These are phyloP conservation scores for Hemaris fuciformis DNA, from an alignment of 2,888 invertebrate genomes.

Conservation along the genomic window DNA sequence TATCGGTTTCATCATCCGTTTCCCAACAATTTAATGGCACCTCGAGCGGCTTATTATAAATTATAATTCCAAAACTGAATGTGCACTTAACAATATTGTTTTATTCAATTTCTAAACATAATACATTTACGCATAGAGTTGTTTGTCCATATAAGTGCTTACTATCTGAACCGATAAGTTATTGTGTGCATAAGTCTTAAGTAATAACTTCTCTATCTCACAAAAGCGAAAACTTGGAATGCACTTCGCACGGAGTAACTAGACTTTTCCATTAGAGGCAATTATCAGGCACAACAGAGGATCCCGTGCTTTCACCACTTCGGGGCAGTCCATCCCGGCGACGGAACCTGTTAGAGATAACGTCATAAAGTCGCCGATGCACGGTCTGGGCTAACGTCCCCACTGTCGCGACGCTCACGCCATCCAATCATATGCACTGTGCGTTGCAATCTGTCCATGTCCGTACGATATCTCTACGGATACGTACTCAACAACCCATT, in stretches of 20 bases:
- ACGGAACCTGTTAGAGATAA: conserved; percentile 79
- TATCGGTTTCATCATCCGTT: not conserved
- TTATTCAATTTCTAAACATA: not conserved
- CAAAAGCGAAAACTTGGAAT: conserved; percentile 76
- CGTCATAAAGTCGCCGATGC: conserved; percentile 79
- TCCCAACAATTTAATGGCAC: not conserved
- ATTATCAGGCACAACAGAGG: conserved; percentile 77
- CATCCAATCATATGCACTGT: conserved; percentile 31
- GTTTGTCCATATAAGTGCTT: conserved; percentile 2
- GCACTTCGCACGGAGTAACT: conserved; percentile 75
- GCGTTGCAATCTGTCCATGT: conserved; percentile 25
- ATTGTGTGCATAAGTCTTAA: conserved; percentile 53
- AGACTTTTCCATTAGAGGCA: conserved; percentile 81
- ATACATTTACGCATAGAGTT: not conserved
- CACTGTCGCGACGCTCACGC: conserved; percentile 70
- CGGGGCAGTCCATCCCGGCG: conserved; percentile 55
- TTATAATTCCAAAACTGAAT: not conserved
- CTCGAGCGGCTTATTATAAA: not conserved
- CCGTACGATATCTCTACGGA: conserved; percentile 30
- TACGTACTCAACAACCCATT: conserved; percentile 33
- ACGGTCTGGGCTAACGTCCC: conserved; percentile 77
- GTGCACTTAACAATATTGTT: not conserved
- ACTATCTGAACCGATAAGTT: conserved; percentile 49
- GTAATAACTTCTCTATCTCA: conserved; percentile 71
- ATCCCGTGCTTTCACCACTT: conserved; percentile 64